These are phyloP conservation scores for Platypus cylindrus DNA, from an alignment of 2,888 invertebrate genomes.

Conservation along the genomic window DNA sequence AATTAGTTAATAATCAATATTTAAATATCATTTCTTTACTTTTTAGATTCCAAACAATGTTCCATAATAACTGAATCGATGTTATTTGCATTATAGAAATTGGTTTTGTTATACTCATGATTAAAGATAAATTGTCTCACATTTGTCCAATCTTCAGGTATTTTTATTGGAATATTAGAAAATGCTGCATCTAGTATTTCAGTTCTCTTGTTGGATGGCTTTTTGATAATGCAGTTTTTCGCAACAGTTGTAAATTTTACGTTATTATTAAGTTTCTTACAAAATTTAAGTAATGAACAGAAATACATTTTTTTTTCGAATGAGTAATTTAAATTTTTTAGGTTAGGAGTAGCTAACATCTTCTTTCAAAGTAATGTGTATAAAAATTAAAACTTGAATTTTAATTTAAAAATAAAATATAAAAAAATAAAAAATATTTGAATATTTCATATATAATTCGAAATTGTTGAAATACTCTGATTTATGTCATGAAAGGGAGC, in stretches of 20 bases:
- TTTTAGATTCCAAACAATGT: conserved; percentile 35
- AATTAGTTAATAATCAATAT: not conserved
- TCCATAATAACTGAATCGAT: conserved; percentile 49
- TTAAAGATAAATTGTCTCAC: conserved; percentile 36
- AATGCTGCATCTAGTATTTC: conserved; percentile 11
- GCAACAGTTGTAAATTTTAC: not conserved
- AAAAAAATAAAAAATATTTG: no score
- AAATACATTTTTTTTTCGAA: not conserved
- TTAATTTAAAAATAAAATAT: no score
- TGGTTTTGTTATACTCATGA: conserved; percentile 24
- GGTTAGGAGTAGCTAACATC: conserved; percentile 1
- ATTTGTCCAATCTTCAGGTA: conserved; percentile 19
- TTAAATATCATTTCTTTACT: conserved; percentile 24
- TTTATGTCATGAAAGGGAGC: no score
- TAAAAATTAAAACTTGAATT: no score
- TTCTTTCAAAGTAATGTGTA: no score
- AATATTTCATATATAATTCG: no score
- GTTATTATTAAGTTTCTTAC: no score
- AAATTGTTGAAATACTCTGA: no score
- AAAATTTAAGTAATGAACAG: no score
- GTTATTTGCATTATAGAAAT: conserved; percentile 36
- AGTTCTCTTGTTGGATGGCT: not conserved
- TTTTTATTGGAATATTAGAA: conserved; percentile 12
- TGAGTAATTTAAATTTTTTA: not conserved
- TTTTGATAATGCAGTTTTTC: not conserved